Evolutionary conservation across 2,113 vertebrate genomes (phyloP).

Genomic region (Taxidea taxus): DNA sequence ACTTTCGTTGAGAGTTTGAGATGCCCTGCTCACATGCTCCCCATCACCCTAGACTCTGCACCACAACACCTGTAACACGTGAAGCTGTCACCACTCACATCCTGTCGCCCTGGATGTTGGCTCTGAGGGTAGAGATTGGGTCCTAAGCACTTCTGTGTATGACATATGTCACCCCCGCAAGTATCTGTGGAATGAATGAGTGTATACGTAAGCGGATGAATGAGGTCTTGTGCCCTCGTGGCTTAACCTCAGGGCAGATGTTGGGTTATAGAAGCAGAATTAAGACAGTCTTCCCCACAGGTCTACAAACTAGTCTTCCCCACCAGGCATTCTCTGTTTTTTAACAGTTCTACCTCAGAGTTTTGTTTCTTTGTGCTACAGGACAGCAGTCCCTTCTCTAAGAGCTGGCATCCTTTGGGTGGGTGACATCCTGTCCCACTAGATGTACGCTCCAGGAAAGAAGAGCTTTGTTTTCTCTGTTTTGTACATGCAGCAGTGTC

Average conservation of each 20-base stretch:
- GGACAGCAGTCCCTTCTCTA: background rate
- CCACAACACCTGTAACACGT: background rate
- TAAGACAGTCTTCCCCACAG: background rate
- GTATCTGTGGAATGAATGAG: background rate
- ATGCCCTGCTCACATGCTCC: background rate
- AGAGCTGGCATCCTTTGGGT: background rate
- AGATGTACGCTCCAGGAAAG: background rate
- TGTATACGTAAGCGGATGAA: background rate
- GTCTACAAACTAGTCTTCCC: background rate
- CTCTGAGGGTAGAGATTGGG: background rate
- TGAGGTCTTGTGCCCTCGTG: background rate
- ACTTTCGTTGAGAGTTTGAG: background rate
- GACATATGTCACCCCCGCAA: background rate
- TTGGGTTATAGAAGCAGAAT: background rate
- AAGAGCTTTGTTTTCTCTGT: background rate
- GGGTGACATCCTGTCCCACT: background rate
- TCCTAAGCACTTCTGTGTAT: background rate
- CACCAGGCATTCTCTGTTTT: background rate
- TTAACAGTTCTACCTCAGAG: background rate
- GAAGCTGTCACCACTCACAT: no score
- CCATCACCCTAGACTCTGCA: background rate
- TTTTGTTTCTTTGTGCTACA: background rate
- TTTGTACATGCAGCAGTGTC: background rate
- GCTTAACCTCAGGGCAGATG: background rate
- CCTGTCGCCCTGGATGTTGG: background rate